Evolutionary conservation across 2,888 invertebrate genomes (phyloP).

Genomic region (Meiosimyza platycephala): DNA sequence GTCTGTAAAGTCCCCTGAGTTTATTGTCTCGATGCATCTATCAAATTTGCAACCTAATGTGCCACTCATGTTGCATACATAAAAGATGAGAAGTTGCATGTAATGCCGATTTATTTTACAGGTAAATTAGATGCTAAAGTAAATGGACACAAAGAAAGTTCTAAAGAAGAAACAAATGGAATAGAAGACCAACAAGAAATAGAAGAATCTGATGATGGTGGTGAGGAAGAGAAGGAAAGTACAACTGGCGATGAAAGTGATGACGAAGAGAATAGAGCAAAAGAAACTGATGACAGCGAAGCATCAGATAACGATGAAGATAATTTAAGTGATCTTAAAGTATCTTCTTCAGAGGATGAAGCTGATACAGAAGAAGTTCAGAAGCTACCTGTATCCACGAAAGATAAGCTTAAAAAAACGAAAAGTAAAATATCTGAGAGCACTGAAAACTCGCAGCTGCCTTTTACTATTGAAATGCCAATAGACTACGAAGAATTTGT

Average conservation of each 20-base stretch:
- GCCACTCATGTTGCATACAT: too few relatives aligned
- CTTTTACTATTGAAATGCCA: conserved; percentile 73
- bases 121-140: conserved; percentile 42
- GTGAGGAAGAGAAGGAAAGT: conserved; percentile 39
- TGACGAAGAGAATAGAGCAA: conserved; percentile 54
- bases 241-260: conserved; percentile 23
- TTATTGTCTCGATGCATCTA: too few relatives aligned
- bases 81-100: too few relatives aligned
- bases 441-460: conserved; percentile 69
- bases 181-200: conserved; percentile 47
- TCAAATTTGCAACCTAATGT: too few relatives aligned
- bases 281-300: conserved; percentile 53
- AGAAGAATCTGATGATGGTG: conserved; percentile 49
- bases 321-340: conserved; percentile 62
- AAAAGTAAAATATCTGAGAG: conserved; percentile 24
- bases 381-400: neutral
- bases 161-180: conserved; percentile 43
- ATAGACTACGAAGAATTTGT: conserved; percentile 74
- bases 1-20: too few relatives aligned
- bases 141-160: conserved; percentile 43
- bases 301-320: conserved; percentile 60
- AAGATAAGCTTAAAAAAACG: conserved; percentile 13
- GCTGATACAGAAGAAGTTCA: neutral
- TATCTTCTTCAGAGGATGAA: conserved; percentile 45
- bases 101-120: conserved; percentile 23